Conservation (phyloP, 1,140 invertebrate species). For the Grapholita molesta region DNA sequence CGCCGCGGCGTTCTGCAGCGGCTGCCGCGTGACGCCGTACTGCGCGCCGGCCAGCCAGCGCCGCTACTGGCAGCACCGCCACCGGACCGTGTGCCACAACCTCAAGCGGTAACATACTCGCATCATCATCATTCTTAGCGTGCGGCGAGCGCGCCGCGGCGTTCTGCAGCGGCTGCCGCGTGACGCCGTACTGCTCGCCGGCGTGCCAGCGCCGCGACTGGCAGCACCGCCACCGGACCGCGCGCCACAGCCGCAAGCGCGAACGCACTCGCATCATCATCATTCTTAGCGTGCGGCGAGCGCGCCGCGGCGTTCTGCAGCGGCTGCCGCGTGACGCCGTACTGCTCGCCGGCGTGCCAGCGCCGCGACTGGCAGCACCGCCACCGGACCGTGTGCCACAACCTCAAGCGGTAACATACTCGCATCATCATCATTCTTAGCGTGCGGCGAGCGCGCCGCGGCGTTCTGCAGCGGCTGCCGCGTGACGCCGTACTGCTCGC, state of each 20-base stretch:
- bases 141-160: too few species aligned
- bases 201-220: conserved; percentile 79
- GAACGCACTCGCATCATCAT: too few species aligned
- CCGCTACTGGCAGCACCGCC: conserved; percentile 88
- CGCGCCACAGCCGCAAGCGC: not conserved
- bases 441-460: too few species aligned
- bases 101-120: conserved; percentile 33
- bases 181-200: not conserved
- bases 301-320: not conserved
- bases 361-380: conserved; percentile 87
- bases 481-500: too few species aligned
- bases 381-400: conserved; percentile 76
- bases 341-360: not conserved
- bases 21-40: conserved; percentile 58
- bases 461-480: too few species aligned
- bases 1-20: conserved; percentile 80
- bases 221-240: conserved; percentile 85
- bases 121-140: too few species aligned
- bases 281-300: too few species aligned
- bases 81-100: conserved; percentile 71
- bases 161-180: too few species aligned
- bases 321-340: not conserved
- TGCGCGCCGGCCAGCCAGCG: conserved; percentile 57
- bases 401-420: too few species aligned
- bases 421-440: too few species aligned